A percentile compares a stretch with the other conserved stretches of the same genome.
Evolutionary conservation across 1,140 invertebrate species (phyloP).

Genomic region (Megalopta genalis): DNA sequence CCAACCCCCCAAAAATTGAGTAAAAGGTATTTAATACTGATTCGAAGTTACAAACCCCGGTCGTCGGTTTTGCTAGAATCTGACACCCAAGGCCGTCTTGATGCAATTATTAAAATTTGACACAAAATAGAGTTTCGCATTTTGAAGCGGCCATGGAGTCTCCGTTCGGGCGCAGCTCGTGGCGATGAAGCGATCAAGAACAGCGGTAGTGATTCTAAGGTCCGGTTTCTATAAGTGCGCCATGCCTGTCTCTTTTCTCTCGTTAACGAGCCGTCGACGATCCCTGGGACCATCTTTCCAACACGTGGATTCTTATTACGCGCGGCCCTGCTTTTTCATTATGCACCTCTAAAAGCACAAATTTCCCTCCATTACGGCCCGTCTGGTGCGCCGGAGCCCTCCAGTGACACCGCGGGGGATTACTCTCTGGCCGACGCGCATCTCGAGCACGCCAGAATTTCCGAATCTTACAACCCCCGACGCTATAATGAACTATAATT

Average conservation of each 20-base stretch:
- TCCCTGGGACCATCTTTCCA: not conserved
- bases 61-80: no score
- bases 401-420: slow-evolving; percentile 25
- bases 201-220: slow-evolving; percentile 23
- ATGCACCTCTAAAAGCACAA: slow-evolving; percentile 62
- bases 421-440: not conserved
- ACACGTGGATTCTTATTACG: slow-evolving; percentile 2
- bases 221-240: slow-evolving; percentile 31
- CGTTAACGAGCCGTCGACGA: slow-evolving; percentile 55
- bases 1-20: no score
- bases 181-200: slow-evolving; percentile 45
- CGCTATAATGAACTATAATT: not conserved
- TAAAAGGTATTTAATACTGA: no score
- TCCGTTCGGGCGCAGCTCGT: not conserved
- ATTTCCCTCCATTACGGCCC: slow-evolving; percentile 65
- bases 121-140: not conserved
- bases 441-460: not conserved
- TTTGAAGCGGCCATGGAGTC: not conserved
- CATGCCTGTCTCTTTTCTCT: slow-evolving; percentile 26
- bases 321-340: slow-evolving; percentile 51
- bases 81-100: no score
- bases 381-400: slow-evolving; percentile 48
- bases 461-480: not conserved
- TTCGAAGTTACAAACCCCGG: no score
- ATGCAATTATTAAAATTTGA: no score